Base-by-base conservation (phyloP, 2,113 vertebrate genomes). In the Xenopus tropicalis region DNA sequence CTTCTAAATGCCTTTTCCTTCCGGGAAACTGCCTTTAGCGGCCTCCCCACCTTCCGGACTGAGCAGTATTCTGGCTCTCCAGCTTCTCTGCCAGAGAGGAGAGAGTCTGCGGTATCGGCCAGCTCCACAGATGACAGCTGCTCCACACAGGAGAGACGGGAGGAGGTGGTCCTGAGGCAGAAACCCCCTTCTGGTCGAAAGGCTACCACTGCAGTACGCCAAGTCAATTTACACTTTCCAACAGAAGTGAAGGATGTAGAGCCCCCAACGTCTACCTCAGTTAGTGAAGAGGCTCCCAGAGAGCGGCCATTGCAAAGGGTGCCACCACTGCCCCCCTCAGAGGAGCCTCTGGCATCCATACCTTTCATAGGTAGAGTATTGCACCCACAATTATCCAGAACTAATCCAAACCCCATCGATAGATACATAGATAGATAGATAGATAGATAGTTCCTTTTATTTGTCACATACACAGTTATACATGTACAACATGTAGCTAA, bases 271-370 rank as follows among this genome's bases (percentile, higher is more conserved):
- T 86, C 72, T 83, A 79, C 81, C 80, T 12, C 77, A 63, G 1
- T 25, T 10, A 11, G 84, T 73, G 74, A 77, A 68, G 84, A 85
- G 78, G 88, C 57, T 77, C 73, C 0, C 43, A 61, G 0, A 3
- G 87, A 83, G 42, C 80, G 87, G 69, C 82, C 79, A 1, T 90
- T 91, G 21, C 88, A 88, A 74, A 90, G 81, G 3, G 83, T 96
- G 23, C 88, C 92, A 23, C 92, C 94, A 0, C 78, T 96, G 67
- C 85, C 89, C 0, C 78, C 91, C 19, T 90, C 96, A 0, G 94
- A 97, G 46, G 96, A 98, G 80, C 97, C 95, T 0, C 84, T 99
- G 85, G 96, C 97, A 0, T 97, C 95, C 72, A 99, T 98, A 77
- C 97, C 97, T 23, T 99, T 94, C 85, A 99, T 99, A 51, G 97